Base-by-base conservation (phyloP, 2,888 invertebrate genomes). In the Oligia latruncula region DNA sequence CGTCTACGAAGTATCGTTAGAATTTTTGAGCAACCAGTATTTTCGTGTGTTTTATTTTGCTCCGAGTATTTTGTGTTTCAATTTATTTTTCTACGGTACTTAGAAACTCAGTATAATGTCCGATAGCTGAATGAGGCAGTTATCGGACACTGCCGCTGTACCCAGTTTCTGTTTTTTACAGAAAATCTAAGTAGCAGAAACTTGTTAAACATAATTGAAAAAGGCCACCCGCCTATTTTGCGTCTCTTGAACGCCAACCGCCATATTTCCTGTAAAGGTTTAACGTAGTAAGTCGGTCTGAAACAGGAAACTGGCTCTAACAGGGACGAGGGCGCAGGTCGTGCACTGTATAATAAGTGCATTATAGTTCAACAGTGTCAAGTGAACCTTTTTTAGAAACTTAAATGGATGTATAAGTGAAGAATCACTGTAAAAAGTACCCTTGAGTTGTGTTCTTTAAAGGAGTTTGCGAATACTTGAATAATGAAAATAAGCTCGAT, bases 1-100 rank as follows among this genome's bases (percentile, higher is more conserved):
- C 75, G 46, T 76, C 82, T 78, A 58, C 71, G 52, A 73, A 78
- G 46, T 65, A 74, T 66, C 62, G 75, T 58, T 74, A 49, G 43
- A 75, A 77, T 78, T 78, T 82, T 74, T 70, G 23, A 72, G 67
- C 49, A 29, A n/a, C 55, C 43, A 65, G 15, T 66, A 29, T 62
- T 55, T 74, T 49, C 49, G 13, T 9, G 35, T 20, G 29, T 68
- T 46, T 62, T 73, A n/a, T 62, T 71, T 72, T 35, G 35, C 64
- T 49, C 13, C 52, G 52, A 20, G 52, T 20, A 20, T 52, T 52
- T 55, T 55, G 20, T 55, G 55, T 55, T 55, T 20, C 6, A 20
- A 20, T 55, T 20, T 20, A 20, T 55, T 55, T 55, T 55, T 55
- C 0, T 43, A 0, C 13, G 8, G 23, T 71, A 71, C 9, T 23